Percentiles rank a stretch among this genome's conserved stretches.
Evolutionary conservation across 2,113 vertebrate genomes (phyloP).

Genomic region (Eonycteris spelaea): DNA sequence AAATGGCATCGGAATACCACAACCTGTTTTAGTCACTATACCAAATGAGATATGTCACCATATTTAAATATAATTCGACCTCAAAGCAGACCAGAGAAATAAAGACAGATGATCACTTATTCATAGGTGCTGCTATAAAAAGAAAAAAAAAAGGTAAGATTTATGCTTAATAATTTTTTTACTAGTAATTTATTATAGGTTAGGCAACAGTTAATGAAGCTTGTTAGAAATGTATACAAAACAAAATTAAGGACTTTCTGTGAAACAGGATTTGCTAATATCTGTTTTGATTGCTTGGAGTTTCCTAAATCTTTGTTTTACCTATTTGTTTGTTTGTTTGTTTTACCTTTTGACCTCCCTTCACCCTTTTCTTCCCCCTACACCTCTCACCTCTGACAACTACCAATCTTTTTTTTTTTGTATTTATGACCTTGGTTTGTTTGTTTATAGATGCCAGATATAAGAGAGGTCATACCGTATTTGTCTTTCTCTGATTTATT

Average conservation of each 20-base stretch:
- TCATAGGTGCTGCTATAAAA: not conserved
- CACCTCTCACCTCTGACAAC: not conserved
- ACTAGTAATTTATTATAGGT: not conserved
- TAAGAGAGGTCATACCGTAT: not conserved
- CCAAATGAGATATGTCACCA: not conserved
- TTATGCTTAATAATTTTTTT: not conserved
- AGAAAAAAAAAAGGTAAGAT: not conserved
- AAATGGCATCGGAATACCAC: not conserved
- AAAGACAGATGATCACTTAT: not conserved
- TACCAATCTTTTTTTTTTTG: not conserved
- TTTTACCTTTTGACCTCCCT: not conserved
- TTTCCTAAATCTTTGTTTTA: not conserved
- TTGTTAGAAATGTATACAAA: not conserved
- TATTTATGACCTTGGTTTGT: not conserved
- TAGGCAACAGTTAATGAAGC: not conserved
- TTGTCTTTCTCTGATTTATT: not conserved
- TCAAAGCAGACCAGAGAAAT: not conserved
- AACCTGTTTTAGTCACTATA: not conserved
- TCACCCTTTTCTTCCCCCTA: not conserved
- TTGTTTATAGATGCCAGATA: not conserved
- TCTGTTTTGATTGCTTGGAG: not conserved
- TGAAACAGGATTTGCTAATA: not conserved
- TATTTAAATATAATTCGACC: not conserved
- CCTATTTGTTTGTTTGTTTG: not conserved
- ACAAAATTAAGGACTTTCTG: not conserved